Percentiles rank a stretch among this genome's conserved stretches.
These are phyloP conservation scores for Hydrochoerus hydrochaeris DNA, from an alignment of 2,113 vertebrate species.

Conservation along the genomic window DNA sequence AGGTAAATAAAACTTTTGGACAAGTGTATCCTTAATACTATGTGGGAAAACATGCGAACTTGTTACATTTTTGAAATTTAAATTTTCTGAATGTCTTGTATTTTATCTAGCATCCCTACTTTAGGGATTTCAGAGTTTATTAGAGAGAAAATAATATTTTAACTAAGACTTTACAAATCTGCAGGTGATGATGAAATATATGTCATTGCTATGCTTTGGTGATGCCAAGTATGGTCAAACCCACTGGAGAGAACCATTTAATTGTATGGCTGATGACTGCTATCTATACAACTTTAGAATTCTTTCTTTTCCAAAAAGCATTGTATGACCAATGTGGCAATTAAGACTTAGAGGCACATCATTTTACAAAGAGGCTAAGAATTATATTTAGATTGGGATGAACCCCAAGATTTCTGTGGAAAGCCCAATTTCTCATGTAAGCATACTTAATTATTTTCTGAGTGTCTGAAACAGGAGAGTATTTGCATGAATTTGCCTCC, in stretches of 20 bases:
- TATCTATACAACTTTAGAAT: background rate
- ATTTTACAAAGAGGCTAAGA: background rate
- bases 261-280: background rate
- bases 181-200: background rate
- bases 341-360: background rate
- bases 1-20: background rate
- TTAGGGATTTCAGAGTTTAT: background rate
- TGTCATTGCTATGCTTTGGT: background rate
- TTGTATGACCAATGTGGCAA: background rate
- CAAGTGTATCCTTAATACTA: background rate
- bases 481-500: too few relatives aligned
- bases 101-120: background rate
- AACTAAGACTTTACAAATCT: background rate
- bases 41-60: background rate
- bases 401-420: background rate
- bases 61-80: background rate
- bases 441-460: background rate
- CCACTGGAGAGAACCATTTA: background rate
- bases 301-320: background rate
- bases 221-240: background rate
- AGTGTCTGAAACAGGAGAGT: background rate
- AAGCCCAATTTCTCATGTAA: background rate
- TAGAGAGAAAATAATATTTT: constrained; percentile 16
- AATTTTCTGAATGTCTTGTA: background rate
- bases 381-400: background rate